These are phyloP conservation scores for Pipistrellus pipistrellus DNA, from an alignment of 2,797 vertebrate genomes.

Conservation along the genomic window DNA sequence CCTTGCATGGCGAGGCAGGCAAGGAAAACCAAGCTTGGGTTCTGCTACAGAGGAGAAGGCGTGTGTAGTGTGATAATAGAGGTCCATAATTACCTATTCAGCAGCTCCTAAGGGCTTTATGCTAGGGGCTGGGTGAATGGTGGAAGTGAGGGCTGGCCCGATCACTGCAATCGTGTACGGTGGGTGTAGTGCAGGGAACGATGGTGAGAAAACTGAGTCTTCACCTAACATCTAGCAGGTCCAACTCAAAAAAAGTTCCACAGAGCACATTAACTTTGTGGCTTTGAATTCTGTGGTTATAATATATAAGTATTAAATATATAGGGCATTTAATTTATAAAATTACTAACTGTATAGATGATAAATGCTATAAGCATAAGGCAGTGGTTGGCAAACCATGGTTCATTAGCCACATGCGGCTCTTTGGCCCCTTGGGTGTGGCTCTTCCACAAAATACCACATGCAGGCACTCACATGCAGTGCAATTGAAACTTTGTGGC, in stretches of 20 bases:
- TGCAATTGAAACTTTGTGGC: too few relatives aligned
- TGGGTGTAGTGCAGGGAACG: not conserved
- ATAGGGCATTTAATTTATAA: not conserved
- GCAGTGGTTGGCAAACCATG: too few relatives aligned
- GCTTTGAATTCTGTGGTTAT: slow-evolving; percentile 38
- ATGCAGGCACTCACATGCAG: too few relatives aligned
- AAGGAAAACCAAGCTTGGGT: not conserved
- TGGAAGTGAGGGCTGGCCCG: not conserved
- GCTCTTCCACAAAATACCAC: too few relatives aligned
- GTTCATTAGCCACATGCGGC: too few relatives aligned
- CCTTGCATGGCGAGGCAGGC: accelerated
- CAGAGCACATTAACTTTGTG: not conserved
- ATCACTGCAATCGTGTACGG: not conserved
- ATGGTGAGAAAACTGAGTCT: not conserved
- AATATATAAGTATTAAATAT: too few relatives aligned
- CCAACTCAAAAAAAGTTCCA: not conserved
- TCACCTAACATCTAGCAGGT: not conserved
- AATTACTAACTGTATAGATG: not conserved
- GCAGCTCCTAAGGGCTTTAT: not conserved
- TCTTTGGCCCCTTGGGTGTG: too few relatives aligned
- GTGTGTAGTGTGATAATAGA: not conserved
- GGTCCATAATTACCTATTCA: not conserved
- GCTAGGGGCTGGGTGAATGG: not conserved
- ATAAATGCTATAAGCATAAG: not conserved
- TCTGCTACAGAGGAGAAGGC: not conserved